Conservation (phyloP, 2,113 vertebrate genomes). For the Osmerus eperlanus region DNA sequence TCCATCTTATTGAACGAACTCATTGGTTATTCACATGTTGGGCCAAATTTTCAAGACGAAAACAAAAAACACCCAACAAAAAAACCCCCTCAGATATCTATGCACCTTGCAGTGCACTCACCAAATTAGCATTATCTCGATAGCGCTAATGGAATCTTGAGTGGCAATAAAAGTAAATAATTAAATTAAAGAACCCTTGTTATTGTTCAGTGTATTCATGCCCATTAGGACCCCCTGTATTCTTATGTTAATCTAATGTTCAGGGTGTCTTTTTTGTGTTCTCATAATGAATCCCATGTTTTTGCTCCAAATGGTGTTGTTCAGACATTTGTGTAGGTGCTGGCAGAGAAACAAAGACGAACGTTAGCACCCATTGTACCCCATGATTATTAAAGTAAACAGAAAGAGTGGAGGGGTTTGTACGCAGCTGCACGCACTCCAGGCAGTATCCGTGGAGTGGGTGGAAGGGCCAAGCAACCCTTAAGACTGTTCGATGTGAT, state of each 20-base stretch:
- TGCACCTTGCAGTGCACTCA: constrained; percentile 58
- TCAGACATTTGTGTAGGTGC: constrained; percentile 67
- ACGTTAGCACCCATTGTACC: constrained; percentile 60
- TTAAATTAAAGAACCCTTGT: constrained; percentile 58
- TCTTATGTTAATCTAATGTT: constrained; percentile 69
- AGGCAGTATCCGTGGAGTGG: constrained; percentile 55
- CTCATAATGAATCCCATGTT: constrained; percentile 63
- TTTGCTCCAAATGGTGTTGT: constrained; percentile 61
- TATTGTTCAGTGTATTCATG: constrained; percentile 59
- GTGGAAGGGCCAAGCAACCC: constrained; percentile 59
- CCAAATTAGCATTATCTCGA: constrained; percentile 60
- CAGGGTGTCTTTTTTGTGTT: constrained; percentile 36
- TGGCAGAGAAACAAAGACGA: constrained; percentile 73
- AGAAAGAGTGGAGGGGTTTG: constrained; percentile 56
- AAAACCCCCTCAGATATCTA: constrained; percentile 58
- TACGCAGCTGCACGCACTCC: constrained; percentile 69
- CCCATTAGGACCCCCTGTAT: constrained; percentile 61
- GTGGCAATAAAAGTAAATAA: constrained; percentile 66
- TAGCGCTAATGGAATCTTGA: constrained; percentile 72
- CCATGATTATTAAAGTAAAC: constrained; percentile 72
- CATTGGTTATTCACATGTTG: constrained; percentile 64
- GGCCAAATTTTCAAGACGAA: constrained; percentile 61
- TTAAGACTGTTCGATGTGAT: constrained; percentile 61
- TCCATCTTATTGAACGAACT: constrained; percentile 58
- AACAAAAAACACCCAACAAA: constrained; percentile 56